Conservation (phyloP, 2,888 invertebrate genomes). For the Agonopterix arenella region DNA sequence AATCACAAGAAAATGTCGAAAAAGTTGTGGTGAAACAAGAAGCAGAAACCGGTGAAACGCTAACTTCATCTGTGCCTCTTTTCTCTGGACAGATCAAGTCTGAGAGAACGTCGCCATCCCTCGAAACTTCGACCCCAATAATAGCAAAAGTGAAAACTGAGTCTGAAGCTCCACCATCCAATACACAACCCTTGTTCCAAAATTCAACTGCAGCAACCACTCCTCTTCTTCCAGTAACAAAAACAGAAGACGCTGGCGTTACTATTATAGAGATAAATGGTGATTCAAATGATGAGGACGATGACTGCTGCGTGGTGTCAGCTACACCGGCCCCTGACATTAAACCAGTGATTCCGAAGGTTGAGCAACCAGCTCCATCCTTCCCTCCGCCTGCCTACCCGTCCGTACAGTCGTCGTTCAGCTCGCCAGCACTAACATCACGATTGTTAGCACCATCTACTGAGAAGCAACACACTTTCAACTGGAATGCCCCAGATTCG, state of each 20-base stretch:
- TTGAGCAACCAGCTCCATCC: conserved; percentile 35
- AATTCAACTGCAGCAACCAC: conserved; percentile 12
- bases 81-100: conserved; percentile 56
- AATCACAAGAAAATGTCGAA: conserved; percentile 31
- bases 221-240: conserved; percentile 48
- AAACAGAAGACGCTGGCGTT: conserved; percentile 46
- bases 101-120: conserved; percentile 49
- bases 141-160: conserved; percentile 56
- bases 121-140: conserved; percentile 33
- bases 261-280: conserved; percentile 69
- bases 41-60: conserved; percentile 29
- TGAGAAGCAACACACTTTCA: conserved; percentile 65
- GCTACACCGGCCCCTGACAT: conserved; percentile 62
- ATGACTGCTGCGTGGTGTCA: conserved; percentile 68
- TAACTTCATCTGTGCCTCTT: conserved; percentile 31
- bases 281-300: conserved; percentile 68
- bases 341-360: conserved; percentile 59
- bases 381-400: conserved; percentile 41
- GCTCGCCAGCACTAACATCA: conserved; percentile 23
- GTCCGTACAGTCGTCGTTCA: conserved; percentile 32
- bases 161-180: conserved; percentile 26
- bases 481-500: conserved; percentile 68
- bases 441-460: conserved; percentile 34
- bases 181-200: conserved; percentile 22
- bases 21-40: conserved; percentile 59